These are phyloP conservation scores for Pseudomugil tenellus DNA, from an alignment of 2,797 vertebrate species.

Conservation along the genomic window DNA sequence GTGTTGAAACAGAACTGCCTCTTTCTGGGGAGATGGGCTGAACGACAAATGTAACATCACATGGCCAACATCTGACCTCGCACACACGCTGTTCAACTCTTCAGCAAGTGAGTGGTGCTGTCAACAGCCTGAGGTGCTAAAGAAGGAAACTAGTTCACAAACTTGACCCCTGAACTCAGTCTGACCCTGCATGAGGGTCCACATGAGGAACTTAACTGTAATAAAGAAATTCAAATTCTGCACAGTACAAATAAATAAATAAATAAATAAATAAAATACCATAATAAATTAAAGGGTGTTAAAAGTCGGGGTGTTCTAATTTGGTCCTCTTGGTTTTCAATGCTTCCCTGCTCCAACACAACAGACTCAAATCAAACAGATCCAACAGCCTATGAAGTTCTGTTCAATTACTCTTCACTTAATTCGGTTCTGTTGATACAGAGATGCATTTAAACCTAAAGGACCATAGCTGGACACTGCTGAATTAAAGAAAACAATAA, in stretches of 20 bases:
- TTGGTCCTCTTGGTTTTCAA: too few species aligned
- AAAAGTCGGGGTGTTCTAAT: too few species aligned
- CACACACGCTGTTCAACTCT: conserved; percentile 26
- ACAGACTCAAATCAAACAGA: too few species aligned
- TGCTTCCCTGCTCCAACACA: too few species aligned
- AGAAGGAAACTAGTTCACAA: conserved; percentile 68
- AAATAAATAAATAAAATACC: too few species aligned
- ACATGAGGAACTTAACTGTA: conserved; percentile 29
- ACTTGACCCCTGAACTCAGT: conserved; percentile 66
- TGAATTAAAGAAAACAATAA: conserved; percentile 9
- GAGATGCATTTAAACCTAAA: too few species aligned
- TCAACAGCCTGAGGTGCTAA: conserved; percentile 74
- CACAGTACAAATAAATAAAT: background rate
- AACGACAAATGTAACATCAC: conserved; percentile 38
- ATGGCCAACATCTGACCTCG: conserved; percentile 58
- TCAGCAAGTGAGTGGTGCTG: conserved; percentile 58
- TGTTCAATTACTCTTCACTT: too few species aligned
- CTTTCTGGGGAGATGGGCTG: conserved; percentile 26
- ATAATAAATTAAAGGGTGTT: too few species aligned
- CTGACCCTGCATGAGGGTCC: conserved; percentile 35
- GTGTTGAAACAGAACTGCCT: conserved; percentile 37
- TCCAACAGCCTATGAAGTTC: too few species aligned
- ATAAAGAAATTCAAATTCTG: conserved; percentile 7
- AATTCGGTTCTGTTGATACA: too few species aligned
- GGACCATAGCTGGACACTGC: too few species aligned